Evolutionary conservation across 2,888 invertebrate species (phyloP), one percentile per base, ranked within the genome.

Genomic region (Folsomia manolachei): DNA sequence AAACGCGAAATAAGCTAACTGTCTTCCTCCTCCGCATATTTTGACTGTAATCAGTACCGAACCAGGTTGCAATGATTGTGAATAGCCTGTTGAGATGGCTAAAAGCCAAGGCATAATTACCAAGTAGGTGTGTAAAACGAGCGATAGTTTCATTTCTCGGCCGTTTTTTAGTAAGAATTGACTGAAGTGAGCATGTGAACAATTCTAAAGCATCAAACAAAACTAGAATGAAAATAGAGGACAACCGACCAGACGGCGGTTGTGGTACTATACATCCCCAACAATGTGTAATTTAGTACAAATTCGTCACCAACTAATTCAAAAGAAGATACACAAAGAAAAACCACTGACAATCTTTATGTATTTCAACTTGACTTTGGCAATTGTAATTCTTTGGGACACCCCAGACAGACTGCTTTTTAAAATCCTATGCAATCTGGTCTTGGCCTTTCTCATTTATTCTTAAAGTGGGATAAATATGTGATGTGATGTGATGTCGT

Each of bases 71-170:
- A 39, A 39, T 39, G 14, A 39, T 39, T 14, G 14, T 39, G 39
- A 39, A 9, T 39, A 4, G 14, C 4, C 39, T 4, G 14, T 39
- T 4, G 7, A 39, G 4, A 39, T 39, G 39, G 56, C 56, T 19
- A 18, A 56, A 56, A 56, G 56, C 56, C 56, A 56, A 56, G n/a
- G 56, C 7, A 56, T 56, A 56, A 56, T 56, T 56, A 56, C 21
- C 56, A 56, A 56, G 56, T 56, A 21, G 56, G 56, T 19, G 56
- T 56, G 56, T 56, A 21, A 56, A 56, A n/a, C n/a, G n/a, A n/a
- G n/a, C n/a, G n/a, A n/a, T n/a, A n/a, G n/a, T n/a, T n/a, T n/a
- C n/a, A n/a, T n/a, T n/a, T n/a, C n/a, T n/a, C n/a, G n/a, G n/a
- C n/a, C n/a, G n/a, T n/a, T n/a, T n/a, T n/a, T n/a, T 56, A 14